These are phyloP conservation scores for Onychostruthus taczanowskii DNA, from an alignment of 2,113 vertebrate genomes.

Conservation along the genomic window DNA sequence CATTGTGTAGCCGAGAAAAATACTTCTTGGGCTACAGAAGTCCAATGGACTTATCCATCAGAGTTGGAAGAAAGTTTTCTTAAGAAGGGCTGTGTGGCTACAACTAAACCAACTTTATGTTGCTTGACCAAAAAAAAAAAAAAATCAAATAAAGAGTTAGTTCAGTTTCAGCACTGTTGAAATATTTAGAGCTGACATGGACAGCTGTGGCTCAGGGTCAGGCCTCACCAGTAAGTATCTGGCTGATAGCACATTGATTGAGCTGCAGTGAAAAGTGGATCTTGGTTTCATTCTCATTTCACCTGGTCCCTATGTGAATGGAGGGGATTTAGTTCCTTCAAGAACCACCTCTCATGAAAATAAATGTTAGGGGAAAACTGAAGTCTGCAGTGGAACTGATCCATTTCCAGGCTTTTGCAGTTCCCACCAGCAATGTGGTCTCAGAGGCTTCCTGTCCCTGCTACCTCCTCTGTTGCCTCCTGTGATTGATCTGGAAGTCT, in stretches of 20 bases:
- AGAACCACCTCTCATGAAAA: background rate
- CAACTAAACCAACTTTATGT: background rate
- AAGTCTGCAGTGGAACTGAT: background rate
- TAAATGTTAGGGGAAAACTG: background rate
- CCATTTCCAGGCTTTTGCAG: background rate
- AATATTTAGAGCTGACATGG: background rate
- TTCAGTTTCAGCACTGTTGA: background rate
- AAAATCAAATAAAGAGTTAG: background rate
- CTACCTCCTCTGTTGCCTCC: background rate
- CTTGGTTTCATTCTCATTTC: background rate
- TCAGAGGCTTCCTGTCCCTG: background rate
- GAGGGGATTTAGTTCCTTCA: background rate
- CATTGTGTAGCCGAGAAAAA: background rate
- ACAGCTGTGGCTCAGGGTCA: background rate
- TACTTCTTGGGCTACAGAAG: background rate
- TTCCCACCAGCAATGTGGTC: background rate
- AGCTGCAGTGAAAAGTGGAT: background rate
- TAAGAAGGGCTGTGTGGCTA: background rate
- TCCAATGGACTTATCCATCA: background rate
- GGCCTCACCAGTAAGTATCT: background rate
- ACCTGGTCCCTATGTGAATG: background rate
- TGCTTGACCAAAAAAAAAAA: background rate
- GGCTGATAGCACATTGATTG: background rate
- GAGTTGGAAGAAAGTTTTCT: background rate
- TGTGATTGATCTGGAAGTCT: background rate